Base-by-base conservation (phyloP, 2,113 vertebrate genomes). In the zebrafish (Danio rerio) region DNA sequence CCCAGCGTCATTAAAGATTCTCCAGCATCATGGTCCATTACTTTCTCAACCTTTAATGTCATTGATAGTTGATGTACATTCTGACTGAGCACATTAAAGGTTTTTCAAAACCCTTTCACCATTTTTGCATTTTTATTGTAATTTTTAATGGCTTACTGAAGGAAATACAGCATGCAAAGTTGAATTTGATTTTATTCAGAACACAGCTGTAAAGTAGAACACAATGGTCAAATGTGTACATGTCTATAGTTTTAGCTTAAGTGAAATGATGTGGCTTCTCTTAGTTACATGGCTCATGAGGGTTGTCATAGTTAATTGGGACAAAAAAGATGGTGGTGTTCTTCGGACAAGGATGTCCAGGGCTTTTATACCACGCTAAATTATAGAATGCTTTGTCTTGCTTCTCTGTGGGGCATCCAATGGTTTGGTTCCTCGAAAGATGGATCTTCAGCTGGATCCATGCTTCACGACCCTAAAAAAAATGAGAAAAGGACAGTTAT, bases 391-490 rank as follows among this genome's bases (percentile, higher is more conserved):
- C 5, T 0, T 68, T 16, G 18, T 47, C 50, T 47, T 10, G 49
- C 42, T 70, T 31, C 13, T 53, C 21, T n/a, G 45, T 58, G 0
- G 55, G 6, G 0, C 93, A 94, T 78, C 92, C 92, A 1, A 91
- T 0, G 0, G 92, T 93, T 45, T 92, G 66, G 80, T 92, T 93
- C 2, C 47, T 91, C 6, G 86, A 88, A 73, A 94, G 47, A 9
- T 18, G 62, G 66, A 92, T 86, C 89, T 94, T 94, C 78, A 94
- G 78, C 89, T 94, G 94, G 15, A 92, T 86, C 91, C 88, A 91
- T 2, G 90, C 86, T 89, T 94, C 85, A 15, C 87, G 83, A 9
- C 69, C 88, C 93, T 93, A 86, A 16, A 5, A 68, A 9, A 0
- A 84, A 20, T 40, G 20, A 13, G 52, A 49, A 61, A 9, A 47